A percentile compares a stretch with the other conserved stretches of the same genome.
Evolutionary conservation across 2,797 vertebrate species (phyloP).

Genomic region (Streptopelia turtur): DNA sequence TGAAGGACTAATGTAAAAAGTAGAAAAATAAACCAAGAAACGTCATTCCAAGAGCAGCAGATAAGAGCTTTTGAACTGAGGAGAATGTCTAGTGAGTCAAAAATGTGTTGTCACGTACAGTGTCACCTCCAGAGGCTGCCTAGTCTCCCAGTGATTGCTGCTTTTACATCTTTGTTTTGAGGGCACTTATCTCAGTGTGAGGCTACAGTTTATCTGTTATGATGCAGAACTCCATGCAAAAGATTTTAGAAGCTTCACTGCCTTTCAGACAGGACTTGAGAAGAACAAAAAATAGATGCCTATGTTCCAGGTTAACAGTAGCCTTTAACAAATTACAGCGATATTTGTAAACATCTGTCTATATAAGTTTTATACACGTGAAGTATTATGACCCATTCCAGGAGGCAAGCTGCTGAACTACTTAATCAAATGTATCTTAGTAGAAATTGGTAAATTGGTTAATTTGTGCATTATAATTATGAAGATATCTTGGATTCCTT

Average conservation of each 20-base stretch:
- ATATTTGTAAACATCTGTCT: neutral
- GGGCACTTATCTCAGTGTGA: neutral
- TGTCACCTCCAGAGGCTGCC: neutral
- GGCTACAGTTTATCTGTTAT: neutral
- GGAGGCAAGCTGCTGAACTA: neutral
- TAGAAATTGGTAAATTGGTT: neutral
- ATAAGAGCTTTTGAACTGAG: neutral
- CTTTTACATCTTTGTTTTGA: neutral
- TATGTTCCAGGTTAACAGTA: neutral
- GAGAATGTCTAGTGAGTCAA: neutral
- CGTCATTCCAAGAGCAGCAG: neutral
- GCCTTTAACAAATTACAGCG: neutral
- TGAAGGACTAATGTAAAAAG: neutral
- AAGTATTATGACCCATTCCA: neutral
- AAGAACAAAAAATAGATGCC: neutral
- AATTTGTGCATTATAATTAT: neutral
- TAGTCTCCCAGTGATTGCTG: neutral
- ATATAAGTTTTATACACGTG: neutral
- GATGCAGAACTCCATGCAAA: neutral
- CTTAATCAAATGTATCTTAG: neutral
- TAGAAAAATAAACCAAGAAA: neutral
- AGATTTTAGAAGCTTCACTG: neutral
- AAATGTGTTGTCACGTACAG: neutral
- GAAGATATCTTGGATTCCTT: neutral
- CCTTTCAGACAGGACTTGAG: neutral